These are phyloP conservation scores for Volucella bombylans DNA, from an alignment of 2,888 invertebrate species.

Conservation along the genomic window DNA sequence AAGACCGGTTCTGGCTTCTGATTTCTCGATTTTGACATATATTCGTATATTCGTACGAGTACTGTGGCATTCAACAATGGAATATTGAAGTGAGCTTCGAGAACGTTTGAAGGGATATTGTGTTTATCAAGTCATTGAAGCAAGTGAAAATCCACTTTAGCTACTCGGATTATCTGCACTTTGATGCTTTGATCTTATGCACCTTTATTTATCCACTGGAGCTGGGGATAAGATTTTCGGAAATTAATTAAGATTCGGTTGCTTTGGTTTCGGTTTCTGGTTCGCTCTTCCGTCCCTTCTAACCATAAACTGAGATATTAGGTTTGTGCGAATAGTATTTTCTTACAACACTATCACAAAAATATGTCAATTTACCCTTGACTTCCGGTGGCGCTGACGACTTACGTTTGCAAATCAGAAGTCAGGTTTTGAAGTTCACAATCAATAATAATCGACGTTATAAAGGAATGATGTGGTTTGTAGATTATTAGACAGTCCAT, in stretches of 20 bases:
- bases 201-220: slow-evolving; percentile 24
- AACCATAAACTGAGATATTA: not conserved
- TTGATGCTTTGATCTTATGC: slow-evolving; percentile 27
- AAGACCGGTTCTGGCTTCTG: no score
- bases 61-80: not conserved
- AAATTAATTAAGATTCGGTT: slow-evolving; percentile 50
- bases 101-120: slow-evolving; percentile 14
- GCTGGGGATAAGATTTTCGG: slow-evolving; percentile 20
- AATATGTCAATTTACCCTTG: not conserved
- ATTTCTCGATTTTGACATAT: no score
- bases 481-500: slow-evolving; percentile 8
- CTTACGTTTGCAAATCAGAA: not conserved
- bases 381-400: not conserved
- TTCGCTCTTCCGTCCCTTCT: not conserved
- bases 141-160: slow-evolving; percentile 26
- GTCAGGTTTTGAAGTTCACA: slow-evolving; percentile 16
- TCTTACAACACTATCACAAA: not conserved
- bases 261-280: slow-evolving; percentile 31
- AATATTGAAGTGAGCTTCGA: slow-evolving; percentile 11
- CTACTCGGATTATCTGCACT: slow-evolving; percentile 33
- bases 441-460: slow-evolving; percentile 25
- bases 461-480: slow-evolving; percentile 19
- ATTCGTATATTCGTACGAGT: not conserved
- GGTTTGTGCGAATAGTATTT: not conserved
- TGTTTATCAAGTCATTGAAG: slow-evolving; percentile 37